phyloP scores from a whole-genome alignment of 2,888 invertebrate genomes.

The Dichetophora obliterata region DNA sequence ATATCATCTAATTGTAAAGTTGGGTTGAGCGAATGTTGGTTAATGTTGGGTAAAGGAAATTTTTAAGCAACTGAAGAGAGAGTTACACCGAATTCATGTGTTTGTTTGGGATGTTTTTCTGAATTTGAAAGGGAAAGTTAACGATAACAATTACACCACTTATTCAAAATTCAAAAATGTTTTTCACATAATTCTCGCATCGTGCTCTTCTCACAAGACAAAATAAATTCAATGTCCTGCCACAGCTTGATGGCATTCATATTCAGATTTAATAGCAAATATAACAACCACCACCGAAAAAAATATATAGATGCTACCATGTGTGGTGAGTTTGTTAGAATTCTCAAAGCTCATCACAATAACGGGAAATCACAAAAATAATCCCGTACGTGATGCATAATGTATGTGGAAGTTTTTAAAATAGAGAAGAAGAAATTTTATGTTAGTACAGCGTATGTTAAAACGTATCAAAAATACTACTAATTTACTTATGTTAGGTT shows the following conservation, averaged over 20 bases:
- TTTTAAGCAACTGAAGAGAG: constrained; percentile 7
- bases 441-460: neutral
- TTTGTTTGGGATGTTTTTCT: neutral
- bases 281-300: constrained; percentile 6
- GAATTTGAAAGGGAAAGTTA: neutral
- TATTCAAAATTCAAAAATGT: constrained; percentile 45
- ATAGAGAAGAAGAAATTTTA: neutral
- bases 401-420: neutral
- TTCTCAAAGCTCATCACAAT: neutral
- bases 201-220: neutral
- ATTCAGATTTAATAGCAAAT: neutral
- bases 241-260: neutral
- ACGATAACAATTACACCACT: neutral
- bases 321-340: neutral
- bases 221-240: neutral
- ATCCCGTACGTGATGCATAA: constrained; percentile 31
- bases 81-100: neutral
- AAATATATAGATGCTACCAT: neutral
- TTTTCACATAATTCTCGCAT: constrained; percentile 28
- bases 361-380: constrained; percentile 33
- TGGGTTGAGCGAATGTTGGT: neutral
- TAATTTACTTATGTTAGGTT: constrained; percentile 19
- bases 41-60: neutral
- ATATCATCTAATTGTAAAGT: neutral
- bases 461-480: constrained; percentile 18